phyloP scores from a whole-genome alignment of 2,888 invertebrate species.

The Ypsolopha sequella region DNA sequence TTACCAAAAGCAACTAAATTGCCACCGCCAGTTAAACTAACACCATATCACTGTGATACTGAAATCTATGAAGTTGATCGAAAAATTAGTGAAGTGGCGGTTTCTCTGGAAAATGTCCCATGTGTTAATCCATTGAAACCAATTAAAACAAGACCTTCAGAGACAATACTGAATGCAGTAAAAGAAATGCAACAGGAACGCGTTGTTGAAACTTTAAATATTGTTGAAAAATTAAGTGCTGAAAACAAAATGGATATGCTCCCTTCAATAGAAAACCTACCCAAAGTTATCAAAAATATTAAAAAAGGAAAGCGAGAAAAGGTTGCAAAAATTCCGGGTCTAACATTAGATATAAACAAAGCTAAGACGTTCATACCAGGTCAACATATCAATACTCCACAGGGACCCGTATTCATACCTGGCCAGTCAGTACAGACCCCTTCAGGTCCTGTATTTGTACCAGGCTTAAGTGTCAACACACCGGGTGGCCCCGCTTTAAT shows the following conservation, averaged over 20 bases:
- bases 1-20: slow-evolving; percentile 52
- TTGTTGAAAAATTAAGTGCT: slow-evolving; percentile 69
- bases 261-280: slow-evolving; percentile 74
- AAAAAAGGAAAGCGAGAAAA: slow-evolving; percentile 69
- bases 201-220: slow-evolving; percentile 70
- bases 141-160: slow-evolving; percentile 59
- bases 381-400: slow-evolving; percentile 78
- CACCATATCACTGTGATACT: slow-evolving; percentile 61
- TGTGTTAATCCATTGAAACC: slow-evolving; percentile 73
- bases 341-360: slow-evolving; percentile 75
- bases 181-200: slow-evolving; percentile 69
- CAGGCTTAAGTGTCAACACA: slow-evolving; percentile 79
- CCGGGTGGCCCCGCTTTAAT: slow-evolving; percentile 77
- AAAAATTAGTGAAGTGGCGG: slow-evolving; percentile 62
- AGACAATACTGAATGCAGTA: slow-evolving; percentile 52
- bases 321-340: slow-evolving; percentile 73
- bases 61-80: slow-evolving; percentile 62
- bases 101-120: slow-evolving; percentile 72
- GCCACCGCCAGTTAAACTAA: slow-evolving; percentile 60
- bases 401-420: slow-evolving; percentile 79
- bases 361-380: slow-evolving; percentile 79
- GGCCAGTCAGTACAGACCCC: slow-evolving; percentile 81
- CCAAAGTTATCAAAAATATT: slow-evolving; percentile 73
- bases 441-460: slow-evolving; percentile 76
- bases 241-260: slow-evolving; percentile 68